These are phyloP conservation scores for Cloeon dipterum DNA, from an alignment of 2,888 invertebrate genomes.

Conservation along the genomic window DNA sequence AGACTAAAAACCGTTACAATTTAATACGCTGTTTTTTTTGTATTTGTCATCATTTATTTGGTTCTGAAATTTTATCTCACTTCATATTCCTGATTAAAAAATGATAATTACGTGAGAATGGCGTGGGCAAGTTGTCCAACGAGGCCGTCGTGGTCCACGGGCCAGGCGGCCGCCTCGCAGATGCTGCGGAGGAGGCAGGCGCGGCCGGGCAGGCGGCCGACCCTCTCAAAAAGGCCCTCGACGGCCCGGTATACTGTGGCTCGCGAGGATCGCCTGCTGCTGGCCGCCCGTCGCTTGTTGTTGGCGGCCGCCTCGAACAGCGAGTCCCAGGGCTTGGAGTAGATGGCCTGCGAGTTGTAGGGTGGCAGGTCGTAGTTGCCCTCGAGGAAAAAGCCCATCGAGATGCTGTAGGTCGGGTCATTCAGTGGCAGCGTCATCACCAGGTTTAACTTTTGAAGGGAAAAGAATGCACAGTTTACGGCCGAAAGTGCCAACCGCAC, in stretches of 20 bases:
- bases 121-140: slow-evolving; percentile 3
- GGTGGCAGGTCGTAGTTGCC: neutral
- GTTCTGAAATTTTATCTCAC: no score
- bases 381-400: neutral
- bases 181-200: slow-evolving; percentile 3
- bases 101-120: slow-evolving; percentile 4
- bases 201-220: neutral
- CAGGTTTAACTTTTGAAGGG: neutral
- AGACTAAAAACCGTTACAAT: no score
- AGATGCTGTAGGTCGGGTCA: neutral
- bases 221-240: neutral
- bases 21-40: no score
- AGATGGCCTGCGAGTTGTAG: neutral
- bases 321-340: neutral
- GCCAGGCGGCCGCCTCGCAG: slow-evolving; percentile 2
- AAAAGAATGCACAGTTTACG: no score
- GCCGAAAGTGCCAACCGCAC: no score
- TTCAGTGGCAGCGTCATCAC: neutral
- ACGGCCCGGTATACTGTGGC: neutral
- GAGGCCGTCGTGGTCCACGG: slow-evolving; percentile 1
- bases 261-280: neutral
- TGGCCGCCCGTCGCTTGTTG: neutral
- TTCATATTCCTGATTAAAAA: no score
- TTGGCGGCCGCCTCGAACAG: neutral
- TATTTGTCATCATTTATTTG: no score